Percentiles rank a stretch among this genome's conserved stretches.
Conservation (phyloP, 2,797 vertebrate genomes). For the Nannoperca obscura region DNA sequence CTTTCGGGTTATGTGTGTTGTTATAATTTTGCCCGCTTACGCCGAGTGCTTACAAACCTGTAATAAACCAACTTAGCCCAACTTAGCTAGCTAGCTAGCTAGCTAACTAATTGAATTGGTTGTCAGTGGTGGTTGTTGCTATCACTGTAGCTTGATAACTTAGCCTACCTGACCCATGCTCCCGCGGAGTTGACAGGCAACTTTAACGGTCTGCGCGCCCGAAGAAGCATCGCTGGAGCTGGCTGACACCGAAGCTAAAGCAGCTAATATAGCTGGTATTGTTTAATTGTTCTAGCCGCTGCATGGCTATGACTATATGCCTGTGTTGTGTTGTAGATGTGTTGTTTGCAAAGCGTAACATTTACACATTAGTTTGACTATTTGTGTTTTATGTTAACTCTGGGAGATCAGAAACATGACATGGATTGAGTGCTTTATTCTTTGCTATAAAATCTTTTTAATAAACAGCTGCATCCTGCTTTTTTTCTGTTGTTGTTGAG, state of each 20-base stretch:
- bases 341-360: background rate
- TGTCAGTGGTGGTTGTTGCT: slow-evolving; percentile 25
- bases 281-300: background rate
- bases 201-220: slow-evolving; percentile 18
- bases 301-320: background rate
- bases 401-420: background rate
- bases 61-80: slow-evolving; percentile 66
- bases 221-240: background rate
- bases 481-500: background rate
- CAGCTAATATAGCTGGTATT: slow-evolving; percentile 27
- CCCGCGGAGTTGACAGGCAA: slow-evolving; percentile 35
- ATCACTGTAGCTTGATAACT: slow-evolving; percentile 27
- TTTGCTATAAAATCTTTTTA: background rate
- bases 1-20: background rate
- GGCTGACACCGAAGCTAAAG: slow-evolving; percentile 10
- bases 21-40: background rate
- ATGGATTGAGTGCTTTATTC: background rate
- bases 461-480: background rate
- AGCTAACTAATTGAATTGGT: background rate
- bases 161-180: slow-evolving; percentile 2
- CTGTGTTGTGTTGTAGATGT: background rate
- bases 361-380: background rate
- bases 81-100: slow-evolving; percentile 65
- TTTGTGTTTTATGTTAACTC: slow-evolving; percentile 7
- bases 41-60: slow-evolving; percentile 47